Percentiles rank a stretch among this genome's conserved stretches.
These are phyloP conservation scores for Cydia pomonella DNA, from an alignment of 1,140 invertebrate genomes.

Conservation along the genomic window DNA sequence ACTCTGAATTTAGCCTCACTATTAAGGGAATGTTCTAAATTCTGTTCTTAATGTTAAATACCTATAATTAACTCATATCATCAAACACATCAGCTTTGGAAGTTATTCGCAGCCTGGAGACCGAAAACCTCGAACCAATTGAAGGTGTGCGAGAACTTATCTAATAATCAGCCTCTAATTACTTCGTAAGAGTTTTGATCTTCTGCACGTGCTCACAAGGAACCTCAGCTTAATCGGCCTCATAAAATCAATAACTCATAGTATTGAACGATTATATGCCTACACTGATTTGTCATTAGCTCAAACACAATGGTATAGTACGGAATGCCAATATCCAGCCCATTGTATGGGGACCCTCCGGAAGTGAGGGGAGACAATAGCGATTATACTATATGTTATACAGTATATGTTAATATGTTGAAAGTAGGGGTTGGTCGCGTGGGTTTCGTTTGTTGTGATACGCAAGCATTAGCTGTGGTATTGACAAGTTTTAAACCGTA, in stretches of 20 bases:
- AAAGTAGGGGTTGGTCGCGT: constrained; percentile 5
- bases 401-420: constrained; percentile 2
- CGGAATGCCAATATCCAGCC: constrained; percentile 53
- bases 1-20: no score
- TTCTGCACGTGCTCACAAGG: not conserved
- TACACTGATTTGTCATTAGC: constrained; percentile 52
- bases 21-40: no score
- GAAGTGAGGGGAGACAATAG: constrained; percentile 38
- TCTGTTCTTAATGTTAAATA: no score
- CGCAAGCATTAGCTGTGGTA: not conserved
- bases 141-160: not conserved
- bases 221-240: constrained; percentile 8
- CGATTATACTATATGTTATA: constrained; percentile 13
- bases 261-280: constrained; percentile 32
- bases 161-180: not conserved
- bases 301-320: constrained; percentile 41
- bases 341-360: constrained; percentile 45
- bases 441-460: constrained; percentile 14
- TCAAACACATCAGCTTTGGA: no score
- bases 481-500: not conserved
- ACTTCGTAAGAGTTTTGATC: not conserved
- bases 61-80: no score
- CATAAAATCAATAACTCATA: constrained; percentile 27
- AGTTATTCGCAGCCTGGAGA: no score
- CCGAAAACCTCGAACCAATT: no score